phyloP scores from a whole-genome alignment of 2,797 vertebrate species.

The Acestrorhynchus altus region DNA sequence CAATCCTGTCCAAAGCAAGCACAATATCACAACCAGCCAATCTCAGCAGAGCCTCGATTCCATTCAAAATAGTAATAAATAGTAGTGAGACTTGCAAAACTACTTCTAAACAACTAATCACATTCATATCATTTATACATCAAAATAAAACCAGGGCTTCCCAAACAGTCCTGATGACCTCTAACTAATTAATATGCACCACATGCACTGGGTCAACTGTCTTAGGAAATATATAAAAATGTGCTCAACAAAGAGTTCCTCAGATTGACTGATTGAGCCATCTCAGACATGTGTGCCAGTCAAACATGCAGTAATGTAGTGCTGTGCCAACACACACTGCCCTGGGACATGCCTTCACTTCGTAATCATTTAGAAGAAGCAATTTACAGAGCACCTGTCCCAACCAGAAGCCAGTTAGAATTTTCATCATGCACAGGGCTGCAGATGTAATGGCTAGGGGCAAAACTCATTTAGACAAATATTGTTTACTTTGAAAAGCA shows the following conservation, averaged over 20 bases:
- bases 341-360: conserved; percentile 70
- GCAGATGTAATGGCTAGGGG: conserved; percentile 73
- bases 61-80: too few relatives aligned
- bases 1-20: too few relatives aligned
- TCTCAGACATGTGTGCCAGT: conserved; percentile 16
- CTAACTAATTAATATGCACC: too few relatives aligned
- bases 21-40: too few relatives aligned
- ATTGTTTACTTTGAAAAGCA: conserved; percentile 65
- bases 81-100: too few relatives aligned
- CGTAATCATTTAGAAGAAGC: conserved; percentile 82
- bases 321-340: conserved; percentile 42
- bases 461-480: conserved; percentile 75
- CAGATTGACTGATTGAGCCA: conserved; percentile 11
- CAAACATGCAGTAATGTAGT: not conserved
- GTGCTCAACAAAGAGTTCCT: not conserved
- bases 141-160: too few relatives aligned
- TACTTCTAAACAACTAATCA: too few relatives aligned
- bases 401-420: conserved; percentile 75
- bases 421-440: conserved; percentile 70
- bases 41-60: too few relatives aligned
- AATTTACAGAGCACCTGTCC: conserved; percentile 81
- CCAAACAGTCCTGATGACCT: too few relatives aligned
- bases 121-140: too few relatives aligned
- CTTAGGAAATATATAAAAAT: not conserved
- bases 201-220: too few relatives aligned